These are phyloP conservation scores for Bicyclus anynana DNA, from an alignment of 1,140 invertebrate genomes.

Conservation along the genomic window DNA sequence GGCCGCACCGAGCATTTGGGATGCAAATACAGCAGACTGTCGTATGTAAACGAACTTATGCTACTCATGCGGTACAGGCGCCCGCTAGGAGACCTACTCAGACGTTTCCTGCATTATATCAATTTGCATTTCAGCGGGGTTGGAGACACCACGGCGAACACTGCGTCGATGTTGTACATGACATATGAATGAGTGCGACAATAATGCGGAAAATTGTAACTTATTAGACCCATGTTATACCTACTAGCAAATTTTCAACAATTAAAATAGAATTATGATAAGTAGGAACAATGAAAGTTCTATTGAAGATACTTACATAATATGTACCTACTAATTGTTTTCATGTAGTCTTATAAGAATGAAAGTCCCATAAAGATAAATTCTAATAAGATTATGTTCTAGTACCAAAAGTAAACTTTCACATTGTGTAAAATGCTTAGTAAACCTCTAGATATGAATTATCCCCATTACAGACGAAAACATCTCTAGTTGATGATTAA, in stretches of 20 bases:
- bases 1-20: conserved; percentile 67
- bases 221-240: no score
- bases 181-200: neutral
- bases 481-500: no score
- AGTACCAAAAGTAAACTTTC: no score
- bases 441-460: no score
- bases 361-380: neutral
- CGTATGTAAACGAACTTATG: conserved; percentile 76
- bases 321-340: neutral
- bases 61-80: conserved; percentile 67
- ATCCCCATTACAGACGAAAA: no score
- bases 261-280: no score
- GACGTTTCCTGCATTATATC: conserved; percentile 76
- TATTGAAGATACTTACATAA: no score
- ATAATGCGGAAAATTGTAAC: no score
- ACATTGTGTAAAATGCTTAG: no score
- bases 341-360: neutral
- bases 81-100: conserved; percentile 72
- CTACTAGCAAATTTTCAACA: no score
- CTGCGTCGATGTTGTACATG: neutral
- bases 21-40: conserved; percentile 71
- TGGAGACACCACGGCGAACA: conserved; percentile 29
- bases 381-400: neutral
- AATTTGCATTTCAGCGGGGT: conserved; percentile 72
- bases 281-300: no score